Base-by-base conservation (phyloP, 2,888 invertebrate species). In the Callinectes sapidus region DNA sequence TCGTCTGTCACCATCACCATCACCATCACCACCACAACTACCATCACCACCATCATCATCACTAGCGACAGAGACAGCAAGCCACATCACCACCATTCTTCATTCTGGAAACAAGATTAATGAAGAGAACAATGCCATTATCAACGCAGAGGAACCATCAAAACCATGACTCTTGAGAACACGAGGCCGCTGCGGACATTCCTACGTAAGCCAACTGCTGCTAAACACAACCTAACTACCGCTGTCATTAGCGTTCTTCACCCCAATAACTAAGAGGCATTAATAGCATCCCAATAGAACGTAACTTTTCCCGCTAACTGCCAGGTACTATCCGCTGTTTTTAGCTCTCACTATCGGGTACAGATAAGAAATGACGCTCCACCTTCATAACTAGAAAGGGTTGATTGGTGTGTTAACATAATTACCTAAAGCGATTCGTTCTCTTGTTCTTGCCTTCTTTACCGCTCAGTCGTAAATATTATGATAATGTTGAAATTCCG, bases 1-100 rank as follows among this genome's bases (percentile, higher is more conserved):
- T 81, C 81, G 81, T 81, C 81, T 81, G 81, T 81, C 81, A 81
- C 81, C 81, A 81, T 81, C 81, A 81, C 35, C 81, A 81, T 35
- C 81, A 35, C 6, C 81, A 81, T 6, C 81, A 81, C 32, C 81
- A 35, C 32, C 35, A 81, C 18, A 35, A 81, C 18, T 35, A 35
- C 35, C 81, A 81, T 0, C 81, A 35, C 3, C 81, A 35, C 16
- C 71, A 71, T 10, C 23, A 10, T n/a, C 71, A 71, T n/a, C 71
- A 28, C 28, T 23, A 18, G n/a, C 16, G 35, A 35, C 35, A 32
- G 32, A 14, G 81, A 81, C 81, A 81, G 35, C 35, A 32, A 35
- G 35, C 81, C 81, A 35, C 81, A 32, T 81, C 81, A 81, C 81
- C 14, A 35, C 35, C 81, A 81, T 81, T 81, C 81, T 81, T 81